phyloP scores from a whole-genome alignment of 2,888 invertebrate genomes.

The Eupithecia exiguata region DNA sequence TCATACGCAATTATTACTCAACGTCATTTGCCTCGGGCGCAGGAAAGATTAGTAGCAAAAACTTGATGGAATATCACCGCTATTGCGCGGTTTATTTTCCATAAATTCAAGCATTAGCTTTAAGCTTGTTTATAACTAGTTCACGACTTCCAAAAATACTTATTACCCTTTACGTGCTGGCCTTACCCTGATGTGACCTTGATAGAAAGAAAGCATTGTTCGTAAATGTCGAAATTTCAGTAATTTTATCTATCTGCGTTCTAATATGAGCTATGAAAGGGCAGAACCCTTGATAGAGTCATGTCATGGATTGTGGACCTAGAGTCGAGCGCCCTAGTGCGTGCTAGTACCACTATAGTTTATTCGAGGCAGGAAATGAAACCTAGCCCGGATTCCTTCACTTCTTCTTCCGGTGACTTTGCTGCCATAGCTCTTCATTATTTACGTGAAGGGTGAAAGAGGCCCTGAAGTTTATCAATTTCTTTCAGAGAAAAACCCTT shows the following conservation, averaged over 20 bases:
- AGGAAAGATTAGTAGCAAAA: slow-evolving; percentile 41
- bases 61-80: slow-evolving; percentile 38
- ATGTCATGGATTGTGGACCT: neutral
- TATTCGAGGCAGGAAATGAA: neutral
- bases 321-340: neutral
- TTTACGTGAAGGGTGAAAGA: neutral
- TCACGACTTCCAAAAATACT: neutral
- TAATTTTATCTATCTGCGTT: neutral
- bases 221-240: neutral
- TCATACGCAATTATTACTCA: slow-evolving; percentile 30
- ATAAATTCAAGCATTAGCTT: slow-evolving; percentile 22
- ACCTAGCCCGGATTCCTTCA: neutral
- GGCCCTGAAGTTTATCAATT: neutral
- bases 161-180: neutral
- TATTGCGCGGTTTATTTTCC: slow-evolving; percentile 31
- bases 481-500: neutral
- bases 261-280: neutral
- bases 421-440: neutral
- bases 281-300: too few species aligned
- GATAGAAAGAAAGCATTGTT: neutral
- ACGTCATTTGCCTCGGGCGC: slow-evolving; percentile 33
- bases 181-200: neutral
- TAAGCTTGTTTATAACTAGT: neutral
- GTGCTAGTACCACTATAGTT: neutral
- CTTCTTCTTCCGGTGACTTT: neutral